phyloP scores from a whole-genome alignment of 2,797 vertebrate species.

The Lepus townsendii region DNA sequence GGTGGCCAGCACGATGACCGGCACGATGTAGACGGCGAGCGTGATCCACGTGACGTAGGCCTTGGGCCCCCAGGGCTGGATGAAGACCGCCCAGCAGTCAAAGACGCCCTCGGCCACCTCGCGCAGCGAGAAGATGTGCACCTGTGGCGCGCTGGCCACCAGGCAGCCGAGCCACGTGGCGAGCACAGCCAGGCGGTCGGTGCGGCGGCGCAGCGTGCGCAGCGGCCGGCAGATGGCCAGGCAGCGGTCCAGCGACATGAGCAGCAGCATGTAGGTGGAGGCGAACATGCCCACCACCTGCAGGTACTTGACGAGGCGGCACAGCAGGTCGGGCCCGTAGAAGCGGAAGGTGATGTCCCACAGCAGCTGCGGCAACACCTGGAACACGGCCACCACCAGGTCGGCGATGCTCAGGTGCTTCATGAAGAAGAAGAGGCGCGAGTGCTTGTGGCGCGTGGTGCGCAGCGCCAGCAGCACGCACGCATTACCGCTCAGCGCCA shows the following conservation, averaged over 20 bases:
- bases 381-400: constrained; percentile 97
- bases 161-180: constrained; percentile 96
- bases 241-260: constrained; percentile 98
- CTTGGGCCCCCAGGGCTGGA: constrained; percentile 96
- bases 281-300: constrained; percentile 99
- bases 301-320: constrained; percentile 96
- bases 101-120: constrained; percentile 95
- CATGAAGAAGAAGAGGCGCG: constrained; percentile 99
- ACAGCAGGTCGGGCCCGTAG: constrained; percentile 96
- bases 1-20: constrained; percentile 93
- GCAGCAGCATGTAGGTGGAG: constrained; percentile 97
- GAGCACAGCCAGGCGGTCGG: constrained; percentile 94
- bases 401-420: constrained; percentile 99
- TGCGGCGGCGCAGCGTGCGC: constrained; percentile 92
- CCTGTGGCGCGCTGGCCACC: constrained; percentile 95
- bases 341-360: constrained; percentile 99
- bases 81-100: constrained; percentile 98
- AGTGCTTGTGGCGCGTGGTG: constrained; percentile 94
- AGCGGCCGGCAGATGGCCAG: constrained; percentile 97
- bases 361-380: constrained; percentile 98
- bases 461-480: constrained; percentile 96
- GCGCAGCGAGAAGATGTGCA: constrained; percentile 95
- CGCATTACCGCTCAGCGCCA: constrained; percentile 95
- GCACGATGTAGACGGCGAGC: constrained; percentile 96
- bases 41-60: constrained; percentile 99